phyloP scores from a whole-genome alignment of 1,140 invertebrate genomes.

The Episyrphus balteatus region DNA sequence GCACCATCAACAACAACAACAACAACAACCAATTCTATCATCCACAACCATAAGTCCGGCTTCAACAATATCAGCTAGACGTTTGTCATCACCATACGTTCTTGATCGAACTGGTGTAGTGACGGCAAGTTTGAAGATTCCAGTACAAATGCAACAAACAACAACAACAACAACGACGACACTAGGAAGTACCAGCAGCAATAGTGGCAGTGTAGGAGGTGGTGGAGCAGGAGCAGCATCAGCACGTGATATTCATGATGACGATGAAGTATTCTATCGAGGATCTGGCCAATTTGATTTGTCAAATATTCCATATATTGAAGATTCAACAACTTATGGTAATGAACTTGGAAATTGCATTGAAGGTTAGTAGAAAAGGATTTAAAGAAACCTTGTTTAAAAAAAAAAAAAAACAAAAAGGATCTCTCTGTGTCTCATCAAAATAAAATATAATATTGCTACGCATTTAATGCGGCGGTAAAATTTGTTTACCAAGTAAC shows the following conservation, averaged over 20 bases:
- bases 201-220: background rate
- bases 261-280: background rate
- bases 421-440: too few species aligned
- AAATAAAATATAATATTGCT: too few species aligned
- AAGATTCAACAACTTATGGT: slow-evolving; percentile 37
- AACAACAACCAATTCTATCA: background rate
- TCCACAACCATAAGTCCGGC: background rate
- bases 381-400: too few species aligned
- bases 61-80: slow-evolving; percentile 1
- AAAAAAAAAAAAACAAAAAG: too few species aligned
- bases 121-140: slow-evolving; percentile 67
- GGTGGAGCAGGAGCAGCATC: background rate
- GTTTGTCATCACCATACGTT: slow-evolving; percentile 39
- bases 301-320: slow-evolving; percentile 59
- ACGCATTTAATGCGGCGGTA: too few species aligned
- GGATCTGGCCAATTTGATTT: background rate
- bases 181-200: background rate
- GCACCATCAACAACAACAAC: background rate
- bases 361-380: too few species aligned
- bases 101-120: slow-evolving; percentile 51
- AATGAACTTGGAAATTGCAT: background rate
- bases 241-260: background rate
- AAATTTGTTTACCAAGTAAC: too few species aligned
- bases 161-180: too few species aligned
- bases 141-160: slow-evolving; percentile 40